These are phyloP conservation scores for Lochmaea crataegi DNA, from an alignment of 2,888 invertebrate genomes.

Conservation along the genomic window DNA sequence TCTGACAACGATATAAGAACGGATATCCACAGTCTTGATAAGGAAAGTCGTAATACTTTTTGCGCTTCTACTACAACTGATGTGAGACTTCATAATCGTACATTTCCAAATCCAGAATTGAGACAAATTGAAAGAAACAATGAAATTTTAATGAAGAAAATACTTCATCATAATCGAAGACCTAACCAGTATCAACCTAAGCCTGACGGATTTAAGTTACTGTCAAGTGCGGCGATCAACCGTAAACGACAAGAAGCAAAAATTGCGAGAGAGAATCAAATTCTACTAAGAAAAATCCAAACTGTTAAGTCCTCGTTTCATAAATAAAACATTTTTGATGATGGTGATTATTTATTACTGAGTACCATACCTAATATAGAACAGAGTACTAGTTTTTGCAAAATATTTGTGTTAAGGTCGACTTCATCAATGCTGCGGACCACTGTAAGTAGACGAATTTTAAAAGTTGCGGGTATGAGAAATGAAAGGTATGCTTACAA, in stretches of 20 bases:
- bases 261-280: slow-evolving; percentile 54
- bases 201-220: slow-evolving; percentile 30
- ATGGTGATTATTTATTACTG: slow-evolving; percentile 7
- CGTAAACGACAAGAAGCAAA: slow-evolving; percentile 51
- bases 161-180: slow-evolving; percentile 49
- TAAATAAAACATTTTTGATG: slow-evolving; percentile 31
- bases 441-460: slow-evolving; percentile 3
- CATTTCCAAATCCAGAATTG: slow-evolving; percentile 45
- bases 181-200: slow-evolving; percentile 47
- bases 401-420: slow-evolving; percentile 47
- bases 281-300: slow-evolving; percentile 49
- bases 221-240: slow-evolving; percentile 52
- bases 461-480: slow-evolving; percentile 36
- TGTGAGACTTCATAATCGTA: slow-evolving; percentile 36
- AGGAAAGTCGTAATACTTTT: slow-evolving; percentile 5
- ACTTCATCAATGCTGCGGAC: not conserved
- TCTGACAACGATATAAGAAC: not conserved
- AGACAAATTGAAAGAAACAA: slow-evolving; percentile 49
- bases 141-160: slow-evolving; percentile 52
- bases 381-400: not conserved
- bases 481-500: slow-evolving; percentile 39
- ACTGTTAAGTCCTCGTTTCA: slow-evolving; percentile 47
- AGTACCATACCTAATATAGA: not conserved
- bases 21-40: not conserved
- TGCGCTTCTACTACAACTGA: not conserved